phyloP scores from a whole-genome alignment of 2,113 vertebrate species.

The Astur gentilis region DNA sequence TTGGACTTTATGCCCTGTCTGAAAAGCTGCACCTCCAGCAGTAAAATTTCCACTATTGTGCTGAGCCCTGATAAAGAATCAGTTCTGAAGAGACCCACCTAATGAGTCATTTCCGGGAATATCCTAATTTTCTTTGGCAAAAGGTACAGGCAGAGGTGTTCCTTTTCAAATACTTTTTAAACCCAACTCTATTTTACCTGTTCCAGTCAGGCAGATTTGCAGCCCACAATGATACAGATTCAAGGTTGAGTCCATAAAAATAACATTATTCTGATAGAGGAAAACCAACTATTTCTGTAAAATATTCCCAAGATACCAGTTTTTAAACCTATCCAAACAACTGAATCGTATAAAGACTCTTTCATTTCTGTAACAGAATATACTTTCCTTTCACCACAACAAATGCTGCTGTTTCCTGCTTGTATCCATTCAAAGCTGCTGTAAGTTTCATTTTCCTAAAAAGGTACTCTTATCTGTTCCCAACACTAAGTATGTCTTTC shows the following conservation, averaged over 20 bases:
- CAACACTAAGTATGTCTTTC: background rate
- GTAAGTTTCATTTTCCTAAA: background rate
- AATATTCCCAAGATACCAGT: background rate
- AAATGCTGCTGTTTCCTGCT: background rate
- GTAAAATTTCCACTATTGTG: conserved; percentile 8
- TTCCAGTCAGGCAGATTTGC: background rate
- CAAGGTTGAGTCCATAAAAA: background rate
- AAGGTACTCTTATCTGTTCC: background rate
- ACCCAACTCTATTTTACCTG: background rate
- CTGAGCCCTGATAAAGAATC: conserved; percentile 14
- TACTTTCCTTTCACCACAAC: background rate
- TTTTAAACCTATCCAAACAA: background rate
- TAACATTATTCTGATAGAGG: background rate
- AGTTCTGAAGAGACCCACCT: background rate
- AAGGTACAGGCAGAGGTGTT: background rate
- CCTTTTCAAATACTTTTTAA: background rate
- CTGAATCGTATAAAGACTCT: background rate
- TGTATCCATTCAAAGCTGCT: background rate
- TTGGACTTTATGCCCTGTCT: background rate
- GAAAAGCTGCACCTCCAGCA: conserved; percentile 7
- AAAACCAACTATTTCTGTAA: background rate
- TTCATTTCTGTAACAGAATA: background rate
- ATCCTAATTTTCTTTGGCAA: background rate
- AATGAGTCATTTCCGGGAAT: conserved; percentile 37
- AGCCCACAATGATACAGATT: background rate